Evolutionary conservation across 2,888 invertebrate genomes (phyloP), one percentile per base, ranked within the genome.

Genomic region (Pseudolycoriella hygida): DNA sequence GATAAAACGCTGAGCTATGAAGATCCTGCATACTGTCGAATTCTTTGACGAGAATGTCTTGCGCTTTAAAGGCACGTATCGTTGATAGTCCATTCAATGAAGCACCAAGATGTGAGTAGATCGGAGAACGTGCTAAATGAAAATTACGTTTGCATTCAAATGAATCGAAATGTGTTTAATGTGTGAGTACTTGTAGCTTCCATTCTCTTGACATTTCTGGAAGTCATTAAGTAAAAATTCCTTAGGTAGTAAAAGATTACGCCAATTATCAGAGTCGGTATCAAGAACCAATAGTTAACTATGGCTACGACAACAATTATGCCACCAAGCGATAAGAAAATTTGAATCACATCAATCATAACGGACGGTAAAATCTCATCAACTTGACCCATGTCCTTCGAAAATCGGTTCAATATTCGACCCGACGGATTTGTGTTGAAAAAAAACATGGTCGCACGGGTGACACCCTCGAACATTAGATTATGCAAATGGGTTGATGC

Each of bases 51-150:
- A 94, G 76, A 17, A 81, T 75, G 45, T 76, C 72, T 58, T 89
- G 82, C 0, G 87, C 87, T 6, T 77, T 76, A 59, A 87, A 92
- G 0, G 93, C 87, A 45, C 96, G 73, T 42, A 97, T 92, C 0
- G 93, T 93, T 0, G 88, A 77, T 49, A 97, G 69, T 1, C 96
- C 96, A 60, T 86, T 83, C 4, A 97, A 68, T 0, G 89, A 80
- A 19, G 92, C 85, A 57, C 81, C 87, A 55, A 96, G 67, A 59
- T 94, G 93, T 2, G 86, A 84, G 67, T 93, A 96, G n/a, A 97
- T 87, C 0, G 96, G 96, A 55, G 92, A 92, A 48, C 92, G 80
- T 50, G 89, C 88, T 88, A 67, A 40, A 62, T 58, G 15, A 38
- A 17, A 5, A 39, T 17, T 5, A 17, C 10, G 39, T 39, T 17